Evolutionary conservation across 53 echinoderm and acorn worm genomes (phyloP).

Genomic region (Paracentrotus lividus): DNA sequence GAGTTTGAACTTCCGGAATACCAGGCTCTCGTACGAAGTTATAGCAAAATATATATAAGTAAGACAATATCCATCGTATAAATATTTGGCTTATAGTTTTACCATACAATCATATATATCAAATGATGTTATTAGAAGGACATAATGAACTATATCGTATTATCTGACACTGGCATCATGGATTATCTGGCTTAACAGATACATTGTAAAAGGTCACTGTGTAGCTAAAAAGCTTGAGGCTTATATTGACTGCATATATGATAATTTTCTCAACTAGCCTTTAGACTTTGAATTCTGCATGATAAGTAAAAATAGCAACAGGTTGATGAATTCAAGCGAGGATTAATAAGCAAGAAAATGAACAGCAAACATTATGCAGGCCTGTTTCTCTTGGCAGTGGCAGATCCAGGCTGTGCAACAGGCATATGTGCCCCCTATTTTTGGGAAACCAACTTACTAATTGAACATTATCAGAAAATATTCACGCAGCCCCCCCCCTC

Average conservation of each 20-base stretch:
- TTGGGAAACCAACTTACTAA: no score
- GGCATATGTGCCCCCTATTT: no score
- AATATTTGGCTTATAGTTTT: no score
- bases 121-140: not conserved
- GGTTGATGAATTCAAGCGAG: not conserved
- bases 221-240: not conserved
- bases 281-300: slow-evolving; percentile 12
- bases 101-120: not conserved
- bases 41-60: no score
- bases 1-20: no score
- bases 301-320: not conserved
- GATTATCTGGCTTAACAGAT: slow-evolving; percentile 28
- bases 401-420: no score
- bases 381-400: no score
- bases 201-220: not conserved
- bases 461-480: no score
- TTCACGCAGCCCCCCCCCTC: no score
- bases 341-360: not conserved
- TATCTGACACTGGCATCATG: not conserved
- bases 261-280: slow-evolving; percentile 40
- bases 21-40: no score
- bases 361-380: not conserved
- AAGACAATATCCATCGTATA: no score
- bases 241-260: slow-evolving; percentile 39
- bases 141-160: not conserved